These are phyloP conservation scores for Caenorhabditis drosophilae DNA, from an alignment of 2,888 invertebrate genomes.

Conservation along the genomic window DNA sequence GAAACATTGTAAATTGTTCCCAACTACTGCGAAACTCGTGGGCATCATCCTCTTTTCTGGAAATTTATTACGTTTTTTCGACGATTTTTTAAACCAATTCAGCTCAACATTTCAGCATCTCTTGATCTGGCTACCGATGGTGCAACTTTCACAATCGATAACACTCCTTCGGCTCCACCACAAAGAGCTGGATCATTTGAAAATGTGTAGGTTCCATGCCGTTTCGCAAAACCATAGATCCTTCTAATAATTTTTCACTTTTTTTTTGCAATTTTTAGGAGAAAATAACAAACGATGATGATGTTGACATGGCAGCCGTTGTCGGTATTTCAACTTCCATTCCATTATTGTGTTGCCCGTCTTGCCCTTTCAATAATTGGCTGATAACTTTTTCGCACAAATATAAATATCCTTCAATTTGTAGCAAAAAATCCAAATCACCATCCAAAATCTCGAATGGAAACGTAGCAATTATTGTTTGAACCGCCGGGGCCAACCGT, in stretches of 20 bases:
- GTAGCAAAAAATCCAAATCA: slow-evolving; percentile 17
- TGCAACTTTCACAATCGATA: slow-evolving; percentile 15
- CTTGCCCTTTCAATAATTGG: slow-evolving; percentile 26
- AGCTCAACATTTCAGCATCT: slow-evolving; percentile 8
- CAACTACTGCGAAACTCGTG: slow-evolving; percentile 35
- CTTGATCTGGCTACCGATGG: slow-evolving; percentile 22
- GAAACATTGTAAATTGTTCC: slow-evolving; percentile 36
- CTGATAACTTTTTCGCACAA: slow-evolving; percentile 24
- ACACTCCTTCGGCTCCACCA: slow-evolving; percentile 23
- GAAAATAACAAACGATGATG: background rate
- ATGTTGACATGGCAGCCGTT: slow-evolving; percentile 1
- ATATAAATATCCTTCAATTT: slow-evolving; percentile 28
- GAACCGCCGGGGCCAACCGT: slow-evolving; percentile 15
- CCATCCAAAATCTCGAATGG: slow-evolving; percentile 14
- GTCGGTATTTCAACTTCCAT: too few relatives aligned
- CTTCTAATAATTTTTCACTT: background rate
- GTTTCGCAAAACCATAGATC: slow-evolving; percentile 4
- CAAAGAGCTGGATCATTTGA: slow-evolving; percentile 26
- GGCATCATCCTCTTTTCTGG: slow-evolving; percentile 10
- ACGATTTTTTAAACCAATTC: background rate
- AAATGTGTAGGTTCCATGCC: slow-evolving; percentile 25
- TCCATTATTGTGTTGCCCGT: too few relatives aligned
- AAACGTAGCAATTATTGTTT: slow-evolving; percentile 17
- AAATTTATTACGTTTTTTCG: background rate
- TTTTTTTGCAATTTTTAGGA: slow-evolving; percentile 8